phyloP scores from a whole-genome alignment of 1,140 invertebrate species.

The Meteorus sp. region DNA sequence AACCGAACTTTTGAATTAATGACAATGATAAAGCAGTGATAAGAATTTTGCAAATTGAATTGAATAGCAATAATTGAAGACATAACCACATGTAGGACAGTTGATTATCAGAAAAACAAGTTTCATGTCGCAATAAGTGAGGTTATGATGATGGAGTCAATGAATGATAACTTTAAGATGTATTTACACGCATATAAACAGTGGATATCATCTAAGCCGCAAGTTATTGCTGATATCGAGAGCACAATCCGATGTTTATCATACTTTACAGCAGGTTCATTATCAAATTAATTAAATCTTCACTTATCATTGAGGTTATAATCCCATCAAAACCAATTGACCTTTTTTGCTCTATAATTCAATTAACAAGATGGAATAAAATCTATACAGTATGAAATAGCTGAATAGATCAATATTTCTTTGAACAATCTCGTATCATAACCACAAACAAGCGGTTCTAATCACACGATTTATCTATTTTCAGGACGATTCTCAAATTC shows the following conservation, averaged over 20 bases:
- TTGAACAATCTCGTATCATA: slow-evolving; percentile 1
- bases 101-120: not conserved
- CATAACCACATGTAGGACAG: too few species aligned
- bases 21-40: too few species aligned
- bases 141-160: not conserved
- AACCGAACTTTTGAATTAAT: too few species aligned
- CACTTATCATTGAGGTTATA: not conserved
- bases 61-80: too few species aligned
- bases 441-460: too few species aligned
- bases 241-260: slow-evolving; percentile 74
- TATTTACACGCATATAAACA: slow-evolving; percentile 62
- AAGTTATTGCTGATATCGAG: slow-evolving; percentile 70
- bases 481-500: slow-evolving; percentile 74
- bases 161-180: not conserved
- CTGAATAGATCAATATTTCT: not conserved
- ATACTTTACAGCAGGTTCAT: slow-evolving; percentile 73
- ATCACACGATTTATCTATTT: slow-evolving; percentile 19
- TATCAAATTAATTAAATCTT: slow-evolving; percentile 22
- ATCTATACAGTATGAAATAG: too few species aligned
- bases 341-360: slow-evolving; percentile 11
- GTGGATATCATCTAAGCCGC: slow-evolving; percentile 74
- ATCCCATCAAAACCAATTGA: not conserved
- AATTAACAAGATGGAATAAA: not conserved
- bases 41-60: too few species aligned
- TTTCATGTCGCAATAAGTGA: slow-evolving; percentile 1